Evolutionary conservation across 2,888 invertebrate species (phyloP).

Genomic region (Parthenolecanium corni): DNA sequence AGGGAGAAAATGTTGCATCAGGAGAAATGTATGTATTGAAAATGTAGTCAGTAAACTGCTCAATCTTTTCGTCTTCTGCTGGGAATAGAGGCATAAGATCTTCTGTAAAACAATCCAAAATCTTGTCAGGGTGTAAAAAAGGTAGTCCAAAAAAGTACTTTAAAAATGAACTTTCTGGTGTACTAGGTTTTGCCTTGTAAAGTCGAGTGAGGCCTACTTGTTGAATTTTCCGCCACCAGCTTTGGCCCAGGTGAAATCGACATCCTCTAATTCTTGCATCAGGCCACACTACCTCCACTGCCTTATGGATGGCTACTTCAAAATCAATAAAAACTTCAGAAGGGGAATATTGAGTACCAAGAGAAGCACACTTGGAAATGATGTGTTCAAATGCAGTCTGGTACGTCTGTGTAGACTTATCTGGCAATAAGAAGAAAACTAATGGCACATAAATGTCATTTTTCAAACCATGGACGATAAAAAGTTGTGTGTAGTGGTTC

Average conservation of each 20-base stretch:
- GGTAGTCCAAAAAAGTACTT: constrained; percentile 19
- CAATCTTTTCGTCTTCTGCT: constrained; percentile 11
- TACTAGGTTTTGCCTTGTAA: too few relatives aligned
- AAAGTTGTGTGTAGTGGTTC: background rate
- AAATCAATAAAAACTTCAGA: too few relatives aligned
- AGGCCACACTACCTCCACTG: too few relatives aligned
- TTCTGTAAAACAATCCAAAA: background rate
- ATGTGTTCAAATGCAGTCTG: background rate
- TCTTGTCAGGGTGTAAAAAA: constrained; percentile 20
- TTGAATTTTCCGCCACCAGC: too few relatives aligned
- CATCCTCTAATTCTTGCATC: too few relatives aligned
- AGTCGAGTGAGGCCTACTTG: background rate
- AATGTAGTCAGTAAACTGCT: constrained; percentile 7
- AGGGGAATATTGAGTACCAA: too few relatives aligned
- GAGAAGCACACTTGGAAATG: too few relatives aligned
- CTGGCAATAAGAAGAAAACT: background rate
- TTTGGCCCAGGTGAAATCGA: too few relatives aligned
- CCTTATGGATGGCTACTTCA: too few relatives aligned
- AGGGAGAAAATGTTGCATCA: constrained; percentile 7
- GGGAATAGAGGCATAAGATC: constrained; percentile 12
- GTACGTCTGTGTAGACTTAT: background rate
- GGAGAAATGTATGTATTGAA: constrained; percentile 14
- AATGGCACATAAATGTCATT: background rate
- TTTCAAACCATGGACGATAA: background rate
- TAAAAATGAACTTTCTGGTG: too few relatives aligned